A percentile compares a stretch with the other conserved stretches of the same genome.
These are phyloP conservation scores for Petrolisthes cinctipes DNA, from an alignment of 2,888 invertebrate species.

Conservation along the genomic window DNA sequence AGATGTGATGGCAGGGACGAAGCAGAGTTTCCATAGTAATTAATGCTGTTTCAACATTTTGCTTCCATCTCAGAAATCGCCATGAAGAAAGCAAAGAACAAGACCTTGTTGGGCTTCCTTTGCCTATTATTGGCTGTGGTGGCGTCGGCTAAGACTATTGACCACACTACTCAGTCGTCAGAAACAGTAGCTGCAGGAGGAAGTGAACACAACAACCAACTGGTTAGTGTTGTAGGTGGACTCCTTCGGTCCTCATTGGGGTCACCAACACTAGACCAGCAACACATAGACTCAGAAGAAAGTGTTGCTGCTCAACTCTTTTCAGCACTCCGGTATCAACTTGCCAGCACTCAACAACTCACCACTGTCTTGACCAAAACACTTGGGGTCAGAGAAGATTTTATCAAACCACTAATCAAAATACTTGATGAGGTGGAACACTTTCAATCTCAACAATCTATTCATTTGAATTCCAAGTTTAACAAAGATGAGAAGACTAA, in stretches of 20 bases:
- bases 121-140: background rate
- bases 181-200: background rate
- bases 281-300: background rate
- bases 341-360: background rate
- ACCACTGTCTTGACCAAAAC: background rate
- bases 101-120: background rate
- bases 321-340: background rate
- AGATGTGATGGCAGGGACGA: too few species aligned
- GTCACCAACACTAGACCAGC: background rate
- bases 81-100: too few species aligned
- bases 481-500: background rate
- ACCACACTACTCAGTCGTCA: background rate
- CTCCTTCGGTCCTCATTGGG: background rate
- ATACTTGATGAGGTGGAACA: background rate
- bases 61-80: too few species aligned
- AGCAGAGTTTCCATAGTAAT: too few species aligned
- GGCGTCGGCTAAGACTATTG: background rate
- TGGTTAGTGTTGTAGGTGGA: background rate
- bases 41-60: too few species aligned
- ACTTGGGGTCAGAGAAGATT: background rate
- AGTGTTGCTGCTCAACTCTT: background rate
- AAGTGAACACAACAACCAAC: background rate
- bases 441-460: background rate
- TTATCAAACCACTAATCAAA: background rate
- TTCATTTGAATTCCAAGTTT: background rate